Base-by-base conservation (phyloP, 2,888 invertebrate genomes). In the Andrena praecox region DNA sequence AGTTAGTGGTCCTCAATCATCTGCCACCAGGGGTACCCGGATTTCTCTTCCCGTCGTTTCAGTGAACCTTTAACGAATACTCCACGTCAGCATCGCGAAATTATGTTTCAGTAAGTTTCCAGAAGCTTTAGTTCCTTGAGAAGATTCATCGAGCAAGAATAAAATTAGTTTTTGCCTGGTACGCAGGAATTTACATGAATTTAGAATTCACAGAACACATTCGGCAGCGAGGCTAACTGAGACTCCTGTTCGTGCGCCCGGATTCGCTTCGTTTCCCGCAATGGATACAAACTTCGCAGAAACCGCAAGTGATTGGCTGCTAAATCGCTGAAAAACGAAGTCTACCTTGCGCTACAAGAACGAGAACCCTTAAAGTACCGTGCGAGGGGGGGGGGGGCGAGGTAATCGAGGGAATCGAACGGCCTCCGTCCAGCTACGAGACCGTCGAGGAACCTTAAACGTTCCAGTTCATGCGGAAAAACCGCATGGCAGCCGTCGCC, bases 401-500 rank as follows among this genome's bases (percentile, higher is more conserved):
- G 27, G 16, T 16, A 63, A 33, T 29, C 42, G 63, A 56, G 42
- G 56, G 69, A 68, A 33, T 33, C 60, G 35, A 27, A 42, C 35
- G 63, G 66, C 42, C 59, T 73, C 63, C 77, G 60, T 42, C 66
- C 6, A 7, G 59, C 71, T 54, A 48, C 63, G 68, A 54, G 71
- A 35, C 63, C 33, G 29, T 29, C 73, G 76, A 84, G 86, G 84
- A 86, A 87, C 85, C 84, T 73, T 86, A 82, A 86, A 80, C 84
- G 86, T 76, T 73, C 56, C 74, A 84, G 42, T 29, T 88, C 86
- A 80, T 86, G 88, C 77, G 88, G 86, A 87, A 87, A 86, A 87
- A 87, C 82, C 84, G 85, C 88, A 82, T 31, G 82, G 74, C 80
- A 80, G 73, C 74, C 77, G 63, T 59, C 56, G 48, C 50, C 33